Base-by-base conservation (phyloP, 35 echinoderm and acorn worm species). In the Anneissia japonica region DNA sequence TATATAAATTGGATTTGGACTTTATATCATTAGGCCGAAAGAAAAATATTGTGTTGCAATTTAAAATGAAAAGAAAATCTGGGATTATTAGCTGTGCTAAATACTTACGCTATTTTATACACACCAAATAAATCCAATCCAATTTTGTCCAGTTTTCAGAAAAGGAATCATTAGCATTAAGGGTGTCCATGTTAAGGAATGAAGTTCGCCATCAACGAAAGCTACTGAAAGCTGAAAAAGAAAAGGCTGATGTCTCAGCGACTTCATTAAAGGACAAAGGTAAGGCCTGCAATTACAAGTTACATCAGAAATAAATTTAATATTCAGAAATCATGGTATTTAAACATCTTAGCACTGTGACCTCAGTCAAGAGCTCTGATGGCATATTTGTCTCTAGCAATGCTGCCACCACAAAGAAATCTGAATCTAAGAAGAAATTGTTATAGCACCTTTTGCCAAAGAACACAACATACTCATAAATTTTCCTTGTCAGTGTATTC, bases 161-260 rank as follows among this genome's bases (percentile, higher is more conserved):
- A 74, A 93, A 78, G 29, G 91, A 93, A 45, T 77, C 81, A 35
- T 72, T 93, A 16, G 26, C 30, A 79, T 77, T 93, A 38, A 84
- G 82, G 31, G 43, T 88, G n/a, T 10, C 32, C 12, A 46, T 93
- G 43, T 56, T 93, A 32, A 51, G 76, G 19, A 81, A 88, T 46
- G 91, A 93, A 80, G 23, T 85, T 10, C 13, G 84, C 37, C 41
- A 39, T 34, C 86, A 88, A 31, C 34, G 76, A 17, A 73, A 41
- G 21, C 51, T 75, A 33, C 37, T 93, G 32, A 74, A 88, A 34
- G 32, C 37, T 74, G 77, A 93, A 41, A 84, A 64, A 33, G 74
- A 80, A 80, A 77, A 31, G 30, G 75, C 46, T 34, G 38, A 75
- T 19, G 74, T 55, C 17, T 36, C 29, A 17, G 74, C n/a, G 82